A percentile compares a stretch with the other conserved stretches of the same genome.
Evolutionary conservation across 2,113 vertebrate genomes (phyloP).

Genomic region (Thomomys bottae): DNA sequence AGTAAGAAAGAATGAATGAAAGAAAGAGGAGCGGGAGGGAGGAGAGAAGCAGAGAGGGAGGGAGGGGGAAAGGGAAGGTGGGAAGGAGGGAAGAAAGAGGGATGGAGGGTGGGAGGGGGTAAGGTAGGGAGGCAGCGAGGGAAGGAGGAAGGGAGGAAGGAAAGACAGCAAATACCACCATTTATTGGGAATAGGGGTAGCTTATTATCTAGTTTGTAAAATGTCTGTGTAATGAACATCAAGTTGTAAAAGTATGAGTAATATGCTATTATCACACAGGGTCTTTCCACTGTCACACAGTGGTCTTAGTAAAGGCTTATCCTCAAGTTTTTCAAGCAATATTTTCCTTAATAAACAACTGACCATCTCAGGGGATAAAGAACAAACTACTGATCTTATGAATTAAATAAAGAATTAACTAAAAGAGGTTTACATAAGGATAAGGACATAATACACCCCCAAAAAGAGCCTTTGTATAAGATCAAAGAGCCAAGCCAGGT

Average conservation of each 20-base stretch:
- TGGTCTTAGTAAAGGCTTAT: neutral
- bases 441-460: neutral
- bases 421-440: neutral
- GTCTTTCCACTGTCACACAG: no score
- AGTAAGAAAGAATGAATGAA: no score
- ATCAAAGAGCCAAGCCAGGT: neutral
- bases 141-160: neutral
- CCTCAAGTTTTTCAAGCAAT: neutral
- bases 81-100: no score
- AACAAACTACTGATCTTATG: neutral
- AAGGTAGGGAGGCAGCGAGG: no score
- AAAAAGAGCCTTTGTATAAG: neutral
- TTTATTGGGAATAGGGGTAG: neutral
- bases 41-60: no score
- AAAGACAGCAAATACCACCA: neutral
- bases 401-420: conserved; percentile 36
- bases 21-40: no score
- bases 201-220: neutral
- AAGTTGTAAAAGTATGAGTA: neutral
- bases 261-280: neutral
- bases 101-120: no score
- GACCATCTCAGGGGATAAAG: neutral
- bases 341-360: neutral
- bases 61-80: no score
- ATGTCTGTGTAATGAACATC: neutral